phyloP scores from a whole-genome alignment of 2,888 invertebrate species.

The Liopterus haemorrhoidalis region DNA sequence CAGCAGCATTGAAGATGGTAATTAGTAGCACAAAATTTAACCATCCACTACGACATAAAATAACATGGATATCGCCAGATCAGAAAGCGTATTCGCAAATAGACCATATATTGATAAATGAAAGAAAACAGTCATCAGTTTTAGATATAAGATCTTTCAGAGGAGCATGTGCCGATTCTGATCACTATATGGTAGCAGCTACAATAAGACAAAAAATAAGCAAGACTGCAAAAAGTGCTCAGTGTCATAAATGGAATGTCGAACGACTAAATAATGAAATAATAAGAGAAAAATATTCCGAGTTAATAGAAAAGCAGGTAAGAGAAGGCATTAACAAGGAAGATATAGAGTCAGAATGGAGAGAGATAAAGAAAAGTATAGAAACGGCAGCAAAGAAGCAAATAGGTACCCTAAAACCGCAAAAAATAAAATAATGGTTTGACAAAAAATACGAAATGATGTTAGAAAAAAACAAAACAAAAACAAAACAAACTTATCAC shows the following conservation, averaged over 20 bases:
- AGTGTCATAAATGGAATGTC: not conserved
- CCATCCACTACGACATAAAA: not conserved
- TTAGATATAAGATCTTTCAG: slow-evolving; percentile 7
- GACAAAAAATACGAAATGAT: too few relatives aligned
- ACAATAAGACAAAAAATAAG: slow-evolving; percentile 1
- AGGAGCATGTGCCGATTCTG: slow-evolving; percentile 1
- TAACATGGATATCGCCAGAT: slow-evolving; percentile 9
- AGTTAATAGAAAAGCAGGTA: not conserved
- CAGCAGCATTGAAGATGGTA: not conserved
- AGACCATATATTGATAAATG: not conserved
- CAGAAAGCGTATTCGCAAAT: slow-evolving; percentile 1
- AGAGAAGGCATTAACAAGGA: too few relatives aligned
- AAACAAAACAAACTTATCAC: too few relatives aligned
- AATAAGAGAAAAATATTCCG: not conserved
- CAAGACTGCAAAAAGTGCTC: not conserved
- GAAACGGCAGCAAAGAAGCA: too few relatives aligned
- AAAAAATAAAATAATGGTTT: too few relatives aligned
- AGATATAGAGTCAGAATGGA: too few relatives aligned
- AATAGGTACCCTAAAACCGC: too few relatives aligned
- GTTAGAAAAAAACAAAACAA: too few relatives aligned
- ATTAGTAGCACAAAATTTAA: not conserved
- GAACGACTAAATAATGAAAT: not conserved
- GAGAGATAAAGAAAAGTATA: too few relatives aligned
- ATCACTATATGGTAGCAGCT: slow-evolving; percentile 4
- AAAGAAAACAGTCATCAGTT: slow-evolving; percentile 5